These are phyloP conservation scores for Perognathus longimembris DNA, from an alignment of 2,113 vertebrate species.

Conservation along the genomic window DNA sequence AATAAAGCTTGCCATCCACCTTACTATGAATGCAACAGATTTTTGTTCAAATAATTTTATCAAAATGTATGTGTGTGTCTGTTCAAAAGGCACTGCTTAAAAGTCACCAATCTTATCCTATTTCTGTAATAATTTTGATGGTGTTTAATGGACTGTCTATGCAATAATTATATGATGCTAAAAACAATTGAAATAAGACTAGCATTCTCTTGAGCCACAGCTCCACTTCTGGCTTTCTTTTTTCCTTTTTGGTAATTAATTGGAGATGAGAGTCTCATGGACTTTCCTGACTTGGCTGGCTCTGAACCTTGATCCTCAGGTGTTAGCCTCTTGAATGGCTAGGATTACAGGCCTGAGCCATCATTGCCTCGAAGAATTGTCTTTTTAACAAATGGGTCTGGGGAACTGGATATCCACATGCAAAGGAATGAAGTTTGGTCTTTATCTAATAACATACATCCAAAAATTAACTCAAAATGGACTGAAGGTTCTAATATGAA, in stretches of 20 bases:
- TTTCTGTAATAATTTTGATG: background rate
- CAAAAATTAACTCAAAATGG: background rate
- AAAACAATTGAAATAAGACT: background rate
- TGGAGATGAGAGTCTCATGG: too few relatives aligned
- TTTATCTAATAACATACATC: background rate
- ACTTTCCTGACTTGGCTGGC: too few relatives aligned
- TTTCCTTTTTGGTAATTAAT: too few relatives aligned
- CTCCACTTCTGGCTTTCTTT: too few relatives aligned
- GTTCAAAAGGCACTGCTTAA: background rate
- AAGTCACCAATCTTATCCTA: background rate
- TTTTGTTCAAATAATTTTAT: background rate
- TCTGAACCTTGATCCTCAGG: too few relatives aligned
- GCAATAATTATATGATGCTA: background rate
- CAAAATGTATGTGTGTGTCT: rapidly evolving
- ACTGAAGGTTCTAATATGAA: background rate
- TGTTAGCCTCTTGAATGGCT: too few relatives aligned
- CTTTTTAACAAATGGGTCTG: background rate
- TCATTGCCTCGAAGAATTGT: too few relatives aligned
- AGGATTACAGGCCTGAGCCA: too few relatives aligned
- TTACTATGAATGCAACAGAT: background rate
- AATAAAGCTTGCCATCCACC: background rate
- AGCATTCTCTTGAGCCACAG: too few relatives aligned
- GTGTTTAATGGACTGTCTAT: background rate
- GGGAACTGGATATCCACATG: background rate
- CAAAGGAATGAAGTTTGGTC: background rate